Evolutionary conservation across 2,888 invertebrate genomes (phyloP).

Genomic region (Coenonympha glycerion): DNA sequence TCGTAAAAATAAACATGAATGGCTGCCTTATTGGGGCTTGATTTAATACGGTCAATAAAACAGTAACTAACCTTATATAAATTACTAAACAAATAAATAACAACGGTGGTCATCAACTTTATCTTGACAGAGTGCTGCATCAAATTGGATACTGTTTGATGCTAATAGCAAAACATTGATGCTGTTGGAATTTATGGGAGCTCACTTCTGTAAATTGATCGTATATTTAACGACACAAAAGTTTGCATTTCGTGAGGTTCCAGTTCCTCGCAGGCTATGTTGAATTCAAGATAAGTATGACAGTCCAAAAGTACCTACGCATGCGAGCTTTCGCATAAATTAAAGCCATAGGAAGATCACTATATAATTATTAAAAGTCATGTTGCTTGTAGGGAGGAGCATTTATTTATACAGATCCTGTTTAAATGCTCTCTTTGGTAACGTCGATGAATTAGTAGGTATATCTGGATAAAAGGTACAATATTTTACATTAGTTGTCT

Average conservation of each 20-base stretch:
- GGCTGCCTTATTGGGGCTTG: constrained; percentile 75
- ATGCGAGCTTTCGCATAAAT: too few relatives aligned
- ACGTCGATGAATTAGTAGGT: too few relatives aligned
- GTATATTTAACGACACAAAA: constrained; percentile 1
- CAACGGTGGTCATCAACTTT: constrained; percentile 68
- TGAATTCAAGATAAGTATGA: too few relatives aligned
- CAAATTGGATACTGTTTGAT: constrained; percentile 31
- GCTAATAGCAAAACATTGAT: constrained; percentile 27
- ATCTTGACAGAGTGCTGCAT: constrained; percentile 36
- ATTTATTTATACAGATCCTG: too few relatives aligned
- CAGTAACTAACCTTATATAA: constrained; percentile 76
- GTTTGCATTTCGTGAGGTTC: background rate
- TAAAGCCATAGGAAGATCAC: too few relatives aligned
- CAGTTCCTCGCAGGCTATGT: too few relatives aligned
- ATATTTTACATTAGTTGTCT: too few relatives aligned
- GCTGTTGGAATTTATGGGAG: constrained; percentile 17
- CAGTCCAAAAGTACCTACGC: too few relatives aligned
- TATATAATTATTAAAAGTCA: too few relatives aligned
- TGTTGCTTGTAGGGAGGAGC: too few relatives aligned
- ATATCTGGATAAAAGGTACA: too few relatives aligned
- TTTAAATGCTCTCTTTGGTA: too few relatives aligned
- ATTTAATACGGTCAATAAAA: constrained; percentile 75
- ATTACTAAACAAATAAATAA: constrained; percentile 76
- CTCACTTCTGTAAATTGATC: constrained; percentile 3
- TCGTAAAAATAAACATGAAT: constrained; percentile 76